Conservation (phyloP, 2,888 invertebrate species). For the Leucoma salicis region DNA sequence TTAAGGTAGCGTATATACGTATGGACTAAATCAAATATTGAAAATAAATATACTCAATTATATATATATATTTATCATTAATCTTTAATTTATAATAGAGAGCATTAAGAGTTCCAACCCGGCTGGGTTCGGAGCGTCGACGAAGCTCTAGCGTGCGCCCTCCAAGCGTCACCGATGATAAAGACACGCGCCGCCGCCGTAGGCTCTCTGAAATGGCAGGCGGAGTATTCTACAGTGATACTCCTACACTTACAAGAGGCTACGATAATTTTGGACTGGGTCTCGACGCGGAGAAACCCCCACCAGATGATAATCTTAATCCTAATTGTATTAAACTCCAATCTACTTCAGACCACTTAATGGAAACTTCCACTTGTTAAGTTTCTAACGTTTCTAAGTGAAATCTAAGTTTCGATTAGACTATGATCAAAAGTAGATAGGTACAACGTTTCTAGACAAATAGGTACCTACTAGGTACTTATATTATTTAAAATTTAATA, state of each 20-base stretch:
- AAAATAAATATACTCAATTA: neutral
- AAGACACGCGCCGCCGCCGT: slow-evolving; percentile 69
- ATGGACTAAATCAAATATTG: neutral
- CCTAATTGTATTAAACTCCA: slow-evolving; percentile 52
- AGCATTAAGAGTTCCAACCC: slow-evolving; percentile 57
- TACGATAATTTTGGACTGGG: slow-evolving; percentile 68
- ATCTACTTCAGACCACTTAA: slow-evolving; percentile 29
- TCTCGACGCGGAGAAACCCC: slow-evolving; percentile 61
- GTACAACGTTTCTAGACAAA: too few relatives aligned
- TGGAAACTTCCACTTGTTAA: slow-evolving; percentile 46
- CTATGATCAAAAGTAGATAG: too few relatives aligned
- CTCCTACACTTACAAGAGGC: slow-evolving; percentile 49
- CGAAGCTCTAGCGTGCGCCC: slow-evolving; percentile 74
- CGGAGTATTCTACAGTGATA: slow-evolving; percentile 75
- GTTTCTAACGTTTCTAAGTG: neutral
- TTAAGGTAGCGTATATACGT: slow-evolving; percentile 59
- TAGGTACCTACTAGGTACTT: too few relatives aligned
- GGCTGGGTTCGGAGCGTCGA: slow-evolving; percentile 63
- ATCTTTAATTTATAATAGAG: slow-evolving; percentile 45
- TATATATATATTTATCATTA: neutral
- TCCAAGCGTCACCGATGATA: slow-evolving; percentile 64
- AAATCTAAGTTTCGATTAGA: too few relatives aligned
- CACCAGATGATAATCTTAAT: slow-evolving; percentile 45
- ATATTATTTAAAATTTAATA: too few relatives aligned
- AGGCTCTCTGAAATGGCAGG: slow-evolving; percentile 74